These are phyloP conservation scores for Saimiri boliviensis DNA, from an alignment of 2,113 vertebrate genomes.

Conservation along the genomic window DNA sequence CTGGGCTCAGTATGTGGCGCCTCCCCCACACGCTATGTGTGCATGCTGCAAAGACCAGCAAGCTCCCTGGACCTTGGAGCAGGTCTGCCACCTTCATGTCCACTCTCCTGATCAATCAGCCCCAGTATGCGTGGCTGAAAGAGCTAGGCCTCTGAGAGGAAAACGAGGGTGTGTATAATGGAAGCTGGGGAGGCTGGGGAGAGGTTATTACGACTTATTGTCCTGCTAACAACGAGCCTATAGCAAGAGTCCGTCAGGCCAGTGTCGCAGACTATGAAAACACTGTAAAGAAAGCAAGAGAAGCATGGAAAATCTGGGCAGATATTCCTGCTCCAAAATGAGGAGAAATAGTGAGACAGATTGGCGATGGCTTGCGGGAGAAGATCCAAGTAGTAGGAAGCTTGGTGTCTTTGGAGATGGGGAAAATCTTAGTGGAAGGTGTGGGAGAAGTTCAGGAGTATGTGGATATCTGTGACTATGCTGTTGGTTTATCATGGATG, in stretches of 20 bases:
- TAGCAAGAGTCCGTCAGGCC: constrained; percentile 95
- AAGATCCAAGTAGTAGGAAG: constrained; percentile 95
- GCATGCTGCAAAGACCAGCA: not conserved
- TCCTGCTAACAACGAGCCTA: constrained; percentile 95
- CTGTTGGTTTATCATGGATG: constrained; percentile 97
- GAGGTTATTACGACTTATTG: constrained; percentile 94
- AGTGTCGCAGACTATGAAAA: constrained; percentile 96
- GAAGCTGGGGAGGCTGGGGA: constrained; percentile 93
- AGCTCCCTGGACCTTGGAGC: not conserved
- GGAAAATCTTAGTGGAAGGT: constrained; percentile 97
- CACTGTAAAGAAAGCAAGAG: constrained; percentile 92
- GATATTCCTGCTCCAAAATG: constrained; percentile 97
- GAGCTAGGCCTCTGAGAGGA: constrained; percentile 93
- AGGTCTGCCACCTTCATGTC: constrained; percentile 88
- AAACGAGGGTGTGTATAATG: constrained; percentile 94
- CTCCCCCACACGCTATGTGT: accelerated
- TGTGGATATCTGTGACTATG: constrained; percentile 97
- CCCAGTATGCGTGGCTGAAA: constrained; percentile 91
- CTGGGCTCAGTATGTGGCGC: constrained; percentile 49
- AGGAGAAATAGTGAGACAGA: constrained; percentile 98
- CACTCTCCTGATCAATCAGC: constrained; percentile 88
- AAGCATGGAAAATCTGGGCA: constrained; percentile 97
- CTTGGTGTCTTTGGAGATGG: constrained; percentile 98
- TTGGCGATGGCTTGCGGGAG: constrained; percentile 94
- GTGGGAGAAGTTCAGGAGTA: constrained; percentile 98